Conservation (phyloP, 1,140 invertebrate species). For the Harpegnathos saltator region DNA sequence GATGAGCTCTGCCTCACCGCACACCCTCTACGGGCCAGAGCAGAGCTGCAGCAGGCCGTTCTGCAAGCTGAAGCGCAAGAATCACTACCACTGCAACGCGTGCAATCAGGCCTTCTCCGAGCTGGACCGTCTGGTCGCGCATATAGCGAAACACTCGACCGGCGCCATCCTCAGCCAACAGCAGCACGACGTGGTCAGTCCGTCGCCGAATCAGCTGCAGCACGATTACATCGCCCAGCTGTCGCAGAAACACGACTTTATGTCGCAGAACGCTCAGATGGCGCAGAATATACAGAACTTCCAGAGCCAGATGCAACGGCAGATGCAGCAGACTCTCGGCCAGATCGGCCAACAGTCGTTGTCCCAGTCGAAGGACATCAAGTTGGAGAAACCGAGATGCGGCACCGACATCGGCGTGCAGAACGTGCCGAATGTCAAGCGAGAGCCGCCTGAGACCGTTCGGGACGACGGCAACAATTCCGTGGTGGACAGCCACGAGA, state of each 20-base stretch:
- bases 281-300: slow-evolving; percentile 84
- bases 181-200: slow-evolving; percentile 79
- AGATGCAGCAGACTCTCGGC: slow-evolving; percentile 82
- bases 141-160: slow-evolving; percentile 90
- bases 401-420: slow-evolving; percentile 70
- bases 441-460: slow-evolving; percentile 61
- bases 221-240: slow-evolving; percentile 82
- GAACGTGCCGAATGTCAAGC: slow-evolving; percentile 82
- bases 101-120: slow-evolving; percentile 94
- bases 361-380: slow-evolving; percentile 79
- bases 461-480: slow-evolving; percentile 63
- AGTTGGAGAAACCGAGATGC: slow-evolving; percentile 77
- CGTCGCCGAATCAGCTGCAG: slow-evolving; percentile 75
- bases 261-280: slow-evolving; percentile 81
- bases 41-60: slow-evolving; percentile 93
- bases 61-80: slow-evolving; percentile 94
- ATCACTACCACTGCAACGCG: slow-evolving; percentile 95
- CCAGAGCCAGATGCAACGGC: slow-evolving; percentile 83
- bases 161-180: slow-evolving; percentile 86
- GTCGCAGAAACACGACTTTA: slow-evolving; percentile 84
- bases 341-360: slow-evolving; percentile 78
- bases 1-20: slow-evolving; percentile 82
- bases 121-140: slow-evolving; percentile 88
- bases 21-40: slow-evolving; percentile 87
- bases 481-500: slow-evolving; percentile 77